Evolutionary conservation across 1,140 invertebrate genomes (phyloP), one percentile per base, ranked within the genome.

Genomic region (Aphis gossypii): DNA sequence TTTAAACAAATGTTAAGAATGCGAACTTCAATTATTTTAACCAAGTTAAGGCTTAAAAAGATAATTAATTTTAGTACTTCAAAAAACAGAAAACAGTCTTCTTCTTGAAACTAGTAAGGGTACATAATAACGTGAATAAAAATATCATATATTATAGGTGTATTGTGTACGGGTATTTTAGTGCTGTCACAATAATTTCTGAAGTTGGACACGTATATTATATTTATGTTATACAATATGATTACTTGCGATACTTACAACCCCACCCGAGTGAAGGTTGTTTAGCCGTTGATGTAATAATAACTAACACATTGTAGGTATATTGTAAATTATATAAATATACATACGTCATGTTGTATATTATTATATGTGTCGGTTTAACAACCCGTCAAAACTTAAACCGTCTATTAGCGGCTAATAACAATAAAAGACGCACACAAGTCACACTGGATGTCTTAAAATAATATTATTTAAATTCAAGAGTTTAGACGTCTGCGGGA

Each of bases 331-430:
- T 30, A 60, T 18, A 76, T n/a, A 68, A 18, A 76, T 5, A 35
- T 18, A 76, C 2, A n/a, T 14, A 18, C 30, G 30, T 76, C 60
- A 76, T 76, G 20, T n/a, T 18, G 60, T 44, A 30, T n/a, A 18
- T 46, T 46, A 87, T 87, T 87, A 14, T 84, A 44, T 44, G 25
- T 48, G 84, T 14, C 0, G 14, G 25, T 87, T 48, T 48, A 21
- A 88, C 35, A 35, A 88, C 86, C 60, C 60, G 30, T n/a, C 46
- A 23, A 88, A 88, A 88, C 44, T 87, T 48, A 48, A 87, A 87
- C 46, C 20, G 48, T 88, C 86, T 46, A 88, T 88, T 88, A 88
- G 38, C 38, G n/a, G 30, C 18, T 88, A 51, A 88, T 88, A 48
- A 88, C 46, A 88, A 51, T 88, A 51, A 88, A 88, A 88, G 30